These are phyloP conservation scores for Pelosia muscerda DNA, from an alignment of 2,888 invertebrate genomes.

Conservation along the genomic window DNA sequence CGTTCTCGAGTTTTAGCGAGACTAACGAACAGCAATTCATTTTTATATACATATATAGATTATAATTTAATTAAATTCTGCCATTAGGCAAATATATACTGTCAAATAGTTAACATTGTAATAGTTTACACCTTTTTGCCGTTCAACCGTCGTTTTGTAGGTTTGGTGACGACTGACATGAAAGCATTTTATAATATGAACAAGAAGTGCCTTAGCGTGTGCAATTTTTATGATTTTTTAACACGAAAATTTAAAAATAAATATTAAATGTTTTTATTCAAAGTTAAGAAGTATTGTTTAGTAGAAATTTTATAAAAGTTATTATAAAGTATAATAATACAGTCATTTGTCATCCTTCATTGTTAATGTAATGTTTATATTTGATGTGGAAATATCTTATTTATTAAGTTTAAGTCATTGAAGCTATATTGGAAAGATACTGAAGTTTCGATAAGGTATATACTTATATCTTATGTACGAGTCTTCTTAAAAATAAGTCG, in stretches of 20 bases:
- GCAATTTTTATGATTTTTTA: constrained; percentile 35
- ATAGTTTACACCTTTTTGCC: neutral
- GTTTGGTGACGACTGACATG: constrained; percentile 47
- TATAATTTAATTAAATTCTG: no score
- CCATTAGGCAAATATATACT: no score
- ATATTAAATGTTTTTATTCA: constrained; percentile 9
- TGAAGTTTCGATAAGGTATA: constrained; percentile 52
- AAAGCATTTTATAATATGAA: constrained; percentile 50
- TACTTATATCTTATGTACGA: constrained; percentile 46
- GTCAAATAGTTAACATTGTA: no score
- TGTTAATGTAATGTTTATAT: constrained; percentile 14
- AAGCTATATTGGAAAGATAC: neutral
- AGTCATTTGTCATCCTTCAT: constrained; percentile 34
- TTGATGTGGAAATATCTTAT: constrained; percentile 8
- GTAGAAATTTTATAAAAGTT: constrained; percentile 34
- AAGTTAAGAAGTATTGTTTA: constrained; percentile 27
- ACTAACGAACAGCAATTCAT: no score
- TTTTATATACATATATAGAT: no score
- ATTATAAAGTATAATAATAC: constrained; percentile 27
- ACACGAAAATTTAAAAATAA: constrained; percentile 22
- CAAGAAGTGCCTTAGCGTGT: constrained; percentile 54
- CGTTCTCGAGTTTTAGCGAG: no score
- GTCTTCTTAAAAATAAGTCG: constrained; percentile 38
- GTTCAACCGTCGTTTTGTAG: neutral
- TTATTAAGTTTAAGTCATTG: constrained; percentile 11